phyloP scores from a whole-genome alignment of 2,113 vertebrate species.

The Xenopus laevis region DNA sequence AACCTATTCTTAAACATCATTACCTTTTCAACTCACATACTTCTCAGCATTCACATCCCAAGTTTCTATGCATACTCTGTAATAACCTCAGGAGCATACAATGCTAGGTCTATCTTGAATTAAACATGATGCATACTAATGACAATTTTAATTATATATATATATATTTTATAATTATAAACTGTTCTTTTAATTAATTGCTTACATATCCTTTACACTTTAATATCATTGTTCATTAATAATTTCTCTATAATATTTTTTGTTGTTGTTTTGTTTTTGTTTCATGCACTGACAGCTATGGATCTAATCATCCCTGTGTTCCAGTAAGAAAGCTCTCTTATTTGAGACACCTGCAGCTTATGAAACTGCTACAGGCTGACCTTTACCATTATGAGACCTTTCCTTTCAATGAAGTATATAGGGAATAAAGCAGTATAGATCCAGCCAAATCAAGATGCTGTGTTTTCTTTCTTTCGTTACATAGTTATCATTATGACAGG shows the following conservation, averaged over 20 bases:
- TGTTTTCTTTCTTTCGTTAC: too few relatives aligned
- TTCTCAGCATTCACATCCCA: too few relatives aligned
- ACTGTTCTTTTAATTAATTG: too few relatives aligned
- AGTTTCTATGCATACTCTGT: background rate
- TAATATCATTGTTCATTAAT: too few relatives aligned
- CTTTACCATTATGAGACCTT: conserved; percentile 46
- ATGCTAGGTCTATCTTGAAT: conserved; percentile 21
- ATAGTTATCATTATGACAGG: too few relatives aligned
- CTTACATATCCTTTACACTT: too few relatives aligned
- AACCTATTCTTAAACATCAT: too few relatives aligned
- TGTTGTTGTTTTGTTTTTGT: too few relatives aligned
- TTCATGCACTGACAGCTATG: too few relatives aligned
- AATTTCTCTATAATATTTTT: too few relatives aligned
- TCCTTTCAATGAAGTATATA: conserved; percentile 47
- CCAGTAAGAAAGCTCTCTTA: conserved; percentile 21
- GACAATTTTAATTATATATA: conserved; percentile 23
- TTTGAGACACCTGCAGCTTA: conserved; percentile 9
- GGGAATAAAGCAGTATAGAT: conserved; percentile 48
- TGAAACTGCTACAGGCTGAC: conserved; percentile 44
- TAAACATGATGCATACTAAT: conserved; percentile 1
- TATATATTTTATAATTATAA: conserved; percentile 15
- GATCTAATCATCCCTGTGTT: background rate
- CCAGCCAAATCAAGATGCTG: background rate
- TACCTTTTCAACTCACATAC: too few relatives aligned
- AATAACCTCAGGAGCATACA: conserved; percentile 30